These are phyloP conservation scores for Orius laevigatus DNA, from an alignment of 1,140 invertebrate genomes.

Conservation along the genomic window DNA sequence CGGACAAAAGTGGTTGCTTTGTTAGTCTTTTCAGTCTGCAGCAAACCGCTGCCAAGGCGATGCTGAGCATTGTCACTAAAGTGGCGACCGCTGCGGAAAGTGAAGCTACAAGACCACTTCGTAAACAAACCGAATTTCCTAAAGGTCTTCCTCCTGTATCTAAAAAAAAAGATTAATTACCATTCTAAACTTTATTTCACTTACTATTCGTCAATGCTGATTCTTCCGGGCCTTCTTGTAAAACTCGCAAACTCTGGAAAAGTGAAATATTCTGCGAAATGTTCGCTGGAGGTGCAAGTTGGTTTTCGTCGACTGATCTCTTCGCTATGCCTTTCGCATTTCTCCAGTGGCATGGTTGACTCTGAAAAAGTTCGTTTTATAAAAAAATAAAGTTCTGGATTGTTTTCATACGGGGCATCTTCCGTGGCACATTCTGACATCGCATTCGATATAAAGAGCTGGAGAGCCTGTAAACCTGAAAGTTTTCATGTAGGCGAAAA, in stretches of 20 bases:
- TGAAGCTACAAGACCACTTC: slow-evolving; percentile 55
- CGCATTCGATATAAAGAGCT: slow-evolving; percentile 84
- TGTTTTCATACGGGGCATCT: slow-evolving; percentile 56
- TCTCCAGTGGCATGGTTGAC: slow-evolving; percentile 82
- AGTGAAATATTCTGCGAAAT: slow-evolving; percentile 72
- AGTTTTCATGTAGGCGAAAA: slow-evolving; percentile 87
- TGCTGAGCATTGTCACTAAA: slow-evolving; percentile 46
- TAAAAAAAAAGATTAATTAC: slow-evolving; percentile 21
- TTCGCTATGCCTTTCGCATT: slow-evolving; percentile 63
- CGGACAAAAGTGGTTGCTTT: slow-evolving; percentile 26
- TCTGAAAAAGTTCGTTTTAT: slow-evolving; percentile 34
- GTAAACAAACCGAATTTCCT: slow-evolving; percentile 44
- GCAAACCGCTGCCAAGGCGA: slow-evolving; percentile 51
- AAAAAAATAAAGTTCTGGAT: slow-evolving; percentile 26
- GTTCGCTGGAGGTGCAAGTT: slow-evolving; percentile 25
- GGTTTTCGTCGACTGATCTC: slow-evolving; percentile 33
- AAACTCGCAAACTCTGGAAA: slow-evolving; percentile 70
- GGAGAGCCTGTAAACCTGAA: slow-evolving; percentile 86
- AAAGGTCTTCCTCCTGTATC: slow-evolving; percentile 26
- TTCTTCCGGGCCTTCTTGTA: slow-evolving; percentile 65
- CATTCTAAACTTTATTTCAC: slow-evolving; percentile 1
- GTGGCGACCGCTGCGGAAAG: slow-evolving; percentile 50
- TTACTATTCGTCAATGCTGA: slow-evolving; percentile 27
- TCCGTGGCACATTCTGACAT: slow-evolving; percentile 87
- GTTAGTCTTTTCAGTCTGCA: slow-evolving; percentile 41